phyloP scores from a whole-genome alignment of 2,113 vertebrate species.

The Barbus barbus region DNA sequence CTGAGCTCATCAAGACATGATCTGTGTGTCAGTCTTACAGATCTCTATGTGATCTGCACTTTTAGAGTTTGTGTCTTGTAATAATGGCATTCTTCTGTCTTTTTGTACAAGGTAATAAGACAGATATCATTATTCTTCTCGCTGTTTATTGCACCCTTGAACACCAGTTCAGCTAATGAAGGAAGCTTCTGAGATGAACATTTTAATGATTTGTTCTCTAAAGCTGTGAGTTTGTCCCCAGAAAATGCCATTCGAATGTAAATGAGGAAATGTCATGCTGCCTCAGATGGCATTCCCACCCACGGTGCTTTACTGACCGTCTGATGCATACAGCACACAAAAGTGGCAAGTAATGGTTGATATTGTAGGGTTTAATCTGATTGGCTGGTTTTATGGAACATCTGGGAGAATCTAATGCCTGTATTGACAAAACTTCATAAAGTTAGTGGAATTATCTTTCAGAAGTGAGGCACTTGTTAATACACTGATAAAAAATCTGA shows the following conservation, averaged over 20 bases:
- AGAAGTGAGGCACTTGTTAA: too few relatives aligned
- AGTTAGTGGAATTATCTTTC: background rate
- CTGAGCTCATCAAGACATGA: conserved; percentile 2
- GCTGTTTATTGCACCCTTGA: background rate
- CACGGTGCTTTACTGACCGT: background rate
- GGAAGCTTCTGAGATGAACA: background rate
- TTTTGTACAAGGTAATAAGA: background rate
- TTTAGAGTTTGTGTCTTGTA: background rate
- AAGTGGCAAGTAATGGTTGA: background rate
- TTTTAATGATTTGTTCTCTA: conserved; percentile 3
- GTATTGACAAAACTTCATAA: background rate
- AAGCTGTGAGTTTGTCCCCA: background rate
- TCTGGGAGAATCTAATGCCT: background rate
- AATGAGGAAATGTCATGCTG: background rate
- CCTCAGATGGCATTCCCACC: background rate
- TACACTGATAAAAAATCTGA: too few relatives aligned
- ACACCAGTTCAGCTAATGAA: background rate
- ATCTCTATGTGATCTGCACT: background rate
- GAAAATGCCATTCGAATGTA: background rate
- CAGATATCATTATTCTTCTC: conserved; percentile 8
- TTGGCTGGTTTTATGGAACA: background rate
- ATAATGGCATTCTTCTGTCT: background rate
- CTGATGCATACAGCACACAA: background rate
- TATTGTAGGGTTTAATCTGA: background rate
- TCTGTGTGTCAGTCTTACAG: background rate